Conservation (phyloP, 30 jellyfish, hydroid and myxozoan genomes). For the Hydra vulgaris region DNA sequence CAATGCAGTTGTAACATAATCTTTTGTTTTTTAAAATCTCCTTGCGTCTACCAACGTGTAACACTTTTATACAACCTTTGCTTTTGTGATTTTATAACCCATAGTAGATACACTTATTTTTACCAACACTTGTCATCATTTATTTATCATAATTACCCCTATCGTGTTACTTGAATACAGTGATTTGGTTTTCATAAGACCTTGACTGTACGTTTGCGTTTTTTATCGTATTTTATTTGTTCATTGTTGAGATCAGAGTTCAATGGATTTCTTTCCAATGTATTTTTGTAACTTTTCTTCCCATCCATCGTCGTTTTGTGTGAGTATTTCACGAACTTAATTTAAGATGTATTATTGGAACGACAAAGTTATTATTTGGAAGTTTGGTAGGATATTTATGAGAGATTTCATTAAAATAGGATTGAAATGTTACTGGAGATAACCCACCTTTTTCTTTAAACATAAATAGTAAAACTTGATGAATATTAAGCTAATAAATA, state of each 20-base stretch:
- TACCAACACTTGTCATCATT: neutral
- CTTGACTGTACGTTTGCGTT: neutral
- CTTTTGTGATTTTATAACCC: neutral
- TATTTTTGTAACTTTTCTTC: neutral
- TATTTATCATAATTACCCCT: neutral
- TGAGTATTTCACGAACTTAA: neutral
- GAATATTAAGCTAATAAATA: too few species aligned
- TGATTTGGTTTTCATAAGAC: neutral
- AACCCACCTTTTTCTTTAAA: too few species aligned
- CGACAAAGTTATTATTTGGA: too few species aligned
- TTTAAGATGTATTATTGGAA: too few species aligned
- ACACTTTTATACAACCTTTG: neutral
- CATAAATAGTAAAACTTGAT: too few species aligned
- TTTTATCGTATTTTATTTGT: neutral
- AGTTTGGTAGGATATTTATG: too few species aligned
- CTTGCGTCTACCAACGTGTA: neutral
- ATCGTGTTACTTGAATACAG: neutral
- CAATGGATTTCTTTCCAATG: neutral
- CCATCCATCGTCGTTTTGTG: neutral
- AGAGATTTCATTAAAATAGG: too few species aligned
- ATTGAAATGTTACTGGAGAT: too few species aligned
- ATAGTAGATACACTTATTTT: neutral
- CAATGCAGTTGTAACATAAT: neutral
- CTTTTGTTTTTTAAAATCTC: neutral
- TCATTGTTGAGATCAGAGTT: neutral